These are phyloP conservation scores for Laothoe populi DNA, from an alignment of 2,888 invertebrate genomes.

Conservation along the genomic window DNA sequence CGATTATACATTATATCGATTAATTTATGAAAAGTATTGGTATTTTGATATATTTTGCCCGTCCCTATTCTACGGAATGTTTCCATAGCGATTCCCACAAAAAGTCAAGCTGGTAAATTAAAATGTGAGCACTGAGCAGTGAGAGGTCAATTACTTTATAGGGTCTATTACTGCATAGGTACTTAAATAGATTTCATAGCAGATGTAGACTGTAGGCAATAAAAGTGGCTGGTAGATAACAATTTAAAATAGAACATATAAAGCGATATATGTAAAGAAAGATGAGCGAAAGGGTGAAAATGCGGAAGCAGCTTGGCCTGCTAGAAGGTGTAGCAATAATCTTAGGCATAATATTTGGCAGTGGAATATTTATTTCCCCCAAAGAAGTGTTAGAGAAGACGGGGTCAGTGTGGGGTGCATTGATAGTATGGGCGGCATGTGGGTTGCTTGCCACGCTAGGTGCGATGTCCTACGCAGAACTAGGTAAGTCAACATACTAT, in stretches of 20 bases:
- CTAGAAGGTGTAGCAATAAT: constrained; percentile 94
- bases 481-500: constrained; percentile 74
- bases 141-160: too few species aligned
- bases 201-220: background rate
- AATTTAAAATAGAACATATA: constrained; percentile 1
- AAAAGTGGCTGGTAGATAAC: background rate
- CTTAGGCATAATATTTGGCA: constrained; percentile 93
- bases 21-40: too few species aligned
- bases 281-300: constrained; percentile 69
- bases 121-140: too few species aligned
- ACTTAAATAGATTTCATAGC: too few species aligned
- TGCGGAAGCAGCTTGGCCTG: constrained; percentile 92
- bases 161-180: constrained; percentile 8
- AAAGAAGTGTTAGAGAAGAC: constrained; percentile 93
- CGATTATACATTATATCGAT: too few species aligned
- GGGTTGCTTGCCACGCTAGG: constrained; percentile 93
- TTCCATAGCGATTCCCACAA: too few species aligned
- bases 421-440: constrained; percentile 91
- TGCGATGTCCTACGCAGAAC: constrained; percentile 96
- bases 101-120: background rate
- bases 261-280: background rate
- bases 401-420: constrained; percentile 91
- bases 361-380: constrained; percentile 94
- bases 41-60: too few species aligned
- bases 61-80: too few species aligned